Evolutionary conservation across 2,888 invertebrate species (phyloP).

Genomic region (Apomyelois bistriatella): DNA sequence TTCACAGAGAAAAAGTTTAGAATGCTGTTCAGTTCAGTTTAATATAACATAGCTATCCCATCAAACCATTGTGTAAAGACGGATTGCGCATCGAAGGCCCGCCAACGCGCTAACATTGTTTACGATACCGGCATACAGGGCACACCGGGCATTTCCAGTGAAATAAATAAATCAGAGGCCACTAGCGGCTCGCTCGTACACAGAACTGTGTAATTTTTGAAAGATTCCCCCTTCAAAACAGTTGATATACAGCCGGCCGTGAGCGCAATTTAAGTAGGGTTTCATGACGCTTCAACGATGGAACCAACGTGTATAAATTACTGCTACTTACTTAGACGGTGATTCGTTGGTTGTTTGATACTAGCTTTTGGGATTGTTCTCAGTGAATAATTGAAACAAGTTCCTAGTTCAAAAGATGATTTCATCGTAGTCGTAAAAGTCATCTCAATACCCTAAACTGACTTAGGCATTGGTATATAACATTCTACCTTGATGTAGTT

Average conservation of each 20-base stretch:
- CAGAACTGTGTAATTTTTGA: constrained; percentile 55
- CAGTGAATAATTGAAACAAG: too few relatives aligned
- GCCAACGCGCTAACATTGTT: constrained; percentile 34
- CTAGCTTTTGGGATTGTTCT: too few relatives aligned
- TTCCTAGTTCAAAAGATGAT: too few relatives aligned
- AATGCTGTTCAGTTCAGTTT: too few relatives aligned
- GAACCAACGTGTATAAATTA: neutral
- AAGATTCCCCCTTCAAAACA: constrained; percentile 46
- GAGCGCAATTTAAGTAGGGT: constrained; percentile 32
- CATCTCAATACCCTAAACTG: too few relatives aligned
- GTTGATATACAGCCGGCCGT: constrained; percentile 52
- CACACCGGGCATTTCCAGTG: constrained; percentile 49
- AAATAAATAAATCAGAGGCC: constrained; percentile 67
- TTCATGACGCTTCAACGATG: constrained; percentile 12
- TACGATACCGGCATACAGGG: constrained; percentile 44
- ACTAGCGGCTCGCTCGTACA: constrained; percentile 36
- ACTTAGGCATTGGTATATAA: too few relatives aligned
- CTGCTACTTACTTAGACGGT: neutral
- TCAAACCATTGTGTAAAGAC: neutral
- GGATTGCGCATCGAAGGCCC: neutral
- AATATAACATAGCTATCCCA: too few relatives aligned
- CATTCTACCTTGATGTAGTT: too few relatives aligned
- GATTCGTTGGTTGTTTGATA: neutral
- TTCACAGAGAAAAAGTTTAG: too few relatives aligned
- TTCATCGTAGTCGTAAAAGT: too few relatives aligned